phyloP scores from a whole-genome alignment of 2,797 vertebrate genomes.

The Syngnathus acus region DNA sequence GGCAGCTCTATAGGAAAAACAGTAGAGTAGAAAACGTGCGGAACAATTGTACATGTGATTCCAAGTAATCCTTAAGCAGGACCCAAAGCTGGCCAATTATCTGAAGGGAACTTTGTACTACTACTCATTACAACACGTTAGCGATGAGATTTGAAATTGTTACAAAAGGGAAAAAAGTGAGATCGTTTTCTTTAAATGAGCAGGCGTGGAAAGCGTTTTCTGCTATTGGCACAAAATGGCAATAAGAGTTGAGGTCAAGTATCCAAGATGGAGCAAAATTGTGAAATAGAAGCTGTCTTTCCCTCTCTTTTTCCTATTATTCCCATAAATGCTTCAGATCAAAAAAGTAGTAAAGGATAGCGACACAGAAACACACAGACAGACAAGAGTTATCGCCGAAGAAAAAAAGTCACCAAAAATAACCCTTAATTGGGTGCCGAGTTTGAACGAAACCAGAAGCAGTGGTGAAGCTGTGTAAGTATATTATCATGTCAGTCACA shows the following conservation, averaged over 20 bases:
- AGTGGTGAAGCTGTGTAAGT: constrained; percentile 60
- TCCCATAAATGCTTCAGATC: constrained; percentile 52
- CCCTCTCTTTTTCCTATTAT: constrained; percentile 61
- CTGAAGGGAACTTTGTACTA: constrained; percentile 53
- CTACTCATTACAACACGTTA: constrained; percentile 20
- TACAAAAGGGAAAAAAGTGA: constrained; percentile 21
- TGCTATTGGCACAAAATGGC: constrained; percentile 58
- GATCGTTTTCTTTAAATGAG: constrained; percentile 17
- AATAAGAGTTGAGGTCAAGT: constrained; percentile 57
- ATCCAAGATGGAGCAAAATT: constrained; percentile 45
- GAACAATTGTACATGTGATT: constrained; percentile 54
- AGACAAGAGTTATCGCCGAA: constrained; percentile 36
- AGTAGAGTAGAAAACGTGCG: constrained; percentile 25
- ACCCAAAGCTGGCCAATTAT: constrained; percentile 56
- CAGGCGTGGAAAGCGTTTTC: constrained; percentile 24
- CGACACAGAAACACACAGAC: constrained; percentile 25
- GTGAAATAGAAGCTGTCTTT: constrained; percentile 56
- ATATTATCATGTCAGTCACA: constrained; percentile 57
- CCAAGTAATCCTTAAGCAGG: constrained; percentile 59
- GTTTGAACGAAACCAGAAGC: constrained; percentile 48
- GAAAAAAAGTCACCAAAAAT: constrained; percentile 24
- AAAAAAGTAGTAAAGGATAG: constrained; percentile 42
- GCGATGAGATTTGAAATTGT: constrained; percentile 38
- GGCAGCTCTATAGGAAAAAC: constrained; percentile 14
- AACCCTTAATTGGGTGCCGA: constrained; percentile 45